These are phyloP conservation scores for Balanococcus diminutus DNA, from an alignment of 2,888 invertebrate genomes.

Conservation along the genomic window DNA sequence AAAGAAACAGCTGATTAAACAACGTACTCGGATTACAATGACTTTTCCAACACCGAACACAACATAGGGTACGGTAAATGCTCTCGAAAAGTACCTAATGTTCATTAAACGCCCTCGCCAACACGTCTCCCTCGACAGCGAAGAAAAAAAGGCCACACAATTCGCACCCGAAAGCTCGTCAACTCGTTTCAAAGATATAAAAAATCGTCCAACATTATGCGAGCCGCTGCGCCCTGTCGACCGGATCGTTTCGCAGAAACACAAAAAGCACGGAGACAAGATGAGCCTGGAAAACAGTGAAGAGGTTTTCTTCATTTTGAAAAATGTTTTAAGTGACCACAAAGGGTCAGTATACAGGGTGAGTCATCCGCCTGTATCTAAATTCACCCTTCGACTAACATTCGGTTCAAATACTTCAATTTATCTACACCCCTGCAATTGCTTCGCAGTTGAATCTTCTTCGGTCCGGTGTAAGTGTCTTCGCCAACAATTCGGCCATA, in stretches of 20 bases:
- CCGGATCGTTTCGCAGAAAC: neutral
- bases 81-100: conserved; percentile 5
- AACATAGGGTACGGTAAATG: neutral
- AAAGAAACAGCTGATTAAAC: neutral
- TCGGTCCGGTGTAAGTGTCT: neutral
- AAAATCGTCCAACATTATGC: neutral
- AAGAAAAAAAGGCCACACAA: neutral
- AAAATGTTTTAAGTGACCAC: conserved; percentile 53
- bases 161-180: conserved; percentile 26
- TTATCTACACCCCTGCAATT: conserved; percentile 39
- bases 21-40: conserved; percentile 14
- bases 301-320: conserved; percentile 49
- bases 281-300: conserved; percentile 32
- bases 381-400: conserved; percentile 35
- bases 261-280: neutral
- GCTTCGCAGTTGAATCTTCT: neutral
- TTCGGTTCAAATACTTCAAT: conserved; percentile 22
- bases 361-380: conserved; percentile 45
- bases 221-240: neutral
- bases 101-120: neutral
- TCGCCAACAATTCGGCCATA: neutral
- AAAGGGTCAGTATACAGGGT: conserved; percentile 47
- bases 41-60: neutral
- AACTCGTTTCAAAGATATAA: neutral
- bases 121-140: neutral